Conservation (phyloP, 2,113 vertebrate genomes). For the Rhea americana region DNA sequence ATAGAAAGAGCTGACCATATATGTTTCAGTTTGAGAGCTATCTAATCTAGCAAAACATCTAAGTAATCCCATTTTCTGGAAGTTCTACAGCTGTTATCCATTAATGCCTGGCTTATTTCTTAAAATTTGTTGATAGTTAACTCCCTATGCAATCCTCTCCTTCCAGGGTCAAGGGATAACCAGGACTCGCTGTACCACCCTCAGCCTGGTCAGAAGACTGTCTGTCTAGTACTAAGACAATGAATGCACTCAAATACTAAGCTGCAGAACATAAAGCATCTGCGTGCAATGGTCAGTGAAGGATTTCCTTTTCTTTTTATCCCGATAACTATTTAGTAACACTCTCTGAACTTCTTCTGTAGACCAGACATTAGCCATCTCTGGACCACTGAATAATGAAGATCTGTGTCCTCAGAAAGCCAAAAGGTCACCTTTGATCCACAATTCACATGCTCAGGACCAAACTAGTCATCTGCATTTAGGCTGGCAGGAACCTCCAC, state of each 20-base stretch:
- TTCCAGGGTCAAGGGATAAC: not conserved
- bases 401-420: not conserved
- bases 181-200: not conserved
- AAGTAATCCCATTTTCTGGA: not conserved
- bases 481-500: not conserved
- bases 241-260: not conserved
- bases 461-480: not conserved
- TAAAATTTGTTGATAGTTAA: not conserved
- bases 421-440: not conserved
- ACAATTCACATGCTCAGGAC: not conserved
- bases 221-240: not conserved
- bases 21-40: fast-evolving
- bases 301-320: not conserved
- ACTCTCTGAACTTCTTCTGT: not conserved
- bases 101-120: not conserved
- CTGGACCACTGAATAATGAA: not conserved
- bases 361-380: not conserved
- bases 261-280: not conserved
- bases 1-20: not conserved
- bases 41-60: not conserved
- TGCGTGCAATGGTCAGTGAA: not conserved
- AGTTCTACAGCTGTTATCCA: not conserved
- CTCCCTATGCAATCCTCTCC: not conserved
- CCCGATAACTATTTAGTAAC: not conserved
- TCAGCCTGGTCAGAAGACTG: not conserved